These are phyloP conservation scores for Heliconius nattereri DNA, from an alignment of 1,140 invertebrate species.

Conservation along the genomic window DNA sequence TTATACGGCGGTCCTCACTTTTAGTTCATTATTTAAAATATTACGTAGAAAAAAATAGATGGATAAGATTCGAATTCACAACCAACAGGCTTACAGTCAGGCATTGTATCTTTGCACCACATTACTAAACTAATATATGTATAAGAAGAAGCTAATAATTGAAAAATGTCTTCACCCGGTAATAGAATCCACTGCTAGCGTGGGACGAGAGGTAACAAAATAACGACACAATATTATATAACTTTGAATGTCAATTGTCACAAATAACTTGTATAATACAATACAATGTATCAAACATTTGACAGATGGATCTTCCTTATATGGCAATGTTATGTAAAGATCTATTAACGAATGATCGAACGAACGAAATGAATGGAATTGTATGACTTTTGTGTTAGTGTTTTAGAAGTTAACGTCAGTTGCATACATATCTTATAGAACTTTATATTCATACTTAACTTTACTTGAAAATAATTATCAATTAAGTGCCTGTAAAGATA, in stretches of 20 bases:
- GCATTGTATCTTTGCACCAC: too few species aligned
- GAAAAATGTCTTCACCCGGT: neutral
- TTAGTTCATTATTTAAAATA: too few species aligned
- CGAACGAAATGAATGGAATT: neutral
- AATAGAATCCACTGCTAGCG: neutral
- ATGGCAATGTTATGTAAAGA: neutral
- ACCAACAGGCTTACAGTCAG: too few species aligned
- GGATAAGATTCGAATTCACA: too few species aligned
- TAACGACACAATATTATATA: neutral
- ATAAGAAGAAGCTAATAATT: neutral
- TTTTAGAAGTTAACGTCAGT: neutral
- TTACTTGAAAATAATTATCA: too few species aligned
- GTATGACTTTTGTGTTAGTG: neutral
- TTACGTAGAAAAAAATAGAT: too few species aligned
- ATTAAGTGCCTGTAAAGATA: too few species aligned
- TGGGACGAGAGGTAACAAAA: neutral
- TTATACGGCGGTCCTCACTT: too few species aligned
- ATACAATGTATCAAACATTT: neutral
- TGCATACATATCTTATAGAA: neutral
- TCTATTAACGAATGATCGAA: neutral
- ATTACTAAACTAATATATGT: neutral
- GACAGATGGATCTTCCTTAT: neutral
- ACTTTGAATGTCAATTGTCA: conserved; percentile 11
- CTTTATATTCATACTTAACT: too few species aligned
- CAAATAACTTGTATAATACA: conserved; percentile 7